Base-by-base conservation (phyloP, 2,113 vertebrate genomes). In the Glaucomys volans region DNA sequence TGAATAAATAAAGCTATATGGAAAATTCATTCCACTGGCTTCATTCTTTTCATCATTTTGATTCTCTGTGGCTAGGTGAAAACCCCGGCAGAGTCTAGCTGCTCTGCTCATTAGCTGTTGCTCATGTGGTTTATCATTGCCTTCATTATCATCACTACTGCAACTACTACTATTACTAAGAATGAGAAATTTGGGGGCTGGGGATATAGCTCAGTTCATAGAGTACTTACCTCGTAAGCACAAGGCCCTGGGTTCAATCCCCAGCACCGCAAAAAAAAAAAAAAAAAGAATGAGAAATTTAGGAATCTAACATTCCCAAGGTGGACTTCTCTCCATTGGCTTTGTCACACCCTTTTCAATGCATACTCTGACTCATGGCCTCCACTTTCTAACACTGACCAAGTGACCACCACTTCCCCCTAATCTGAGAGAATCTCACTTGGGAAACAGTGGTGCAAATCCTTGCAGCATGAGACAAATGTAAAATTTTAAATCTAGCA, bases 61-160 rank as follows among this genome's bases (percentile, higher is more conserved):
- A 10, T 90, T 87, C 66, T 71, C 76, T 93, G 14, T 32, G 35
- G 67, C 52, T 85, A 91, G n/a, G 12, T 37, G 54, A 96, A 71
- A 47, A 86, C 26, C 16, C 32, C 18, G 54, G 47, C 8, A n/a
- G 8, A 76, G 37, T 40, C 4, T 18, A 44, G 37, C 69, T 40
- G 20, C 52, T 26, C 47, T 90, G 62, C 7, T 64, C n/a, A 64
- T 50, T 62, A 66, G 28, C 42, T 95, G 71, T 57, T 86, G 30
- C 37, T 76, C n/a, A 12, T 22, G 0, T 57, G 26, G 37, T n/a
- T 35, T 79, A 44, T 5, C 13, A 35, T 44, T 40, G n/a, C 4
- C 44, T 94, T 90, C 8, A 66, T 42, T 28, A n/a, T 37, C 16
- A 35, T 57, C 35, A 91, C 37, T 42, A 8, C 32, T 37, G 72